Percentiles rank a stretch among this genome's conserved stretches.
These are phyloP conservation scores for Ormyrus thymus DNA, from an alignment of 2,888 invertebrate genomes.

Conservation along the genomic window DNA sequence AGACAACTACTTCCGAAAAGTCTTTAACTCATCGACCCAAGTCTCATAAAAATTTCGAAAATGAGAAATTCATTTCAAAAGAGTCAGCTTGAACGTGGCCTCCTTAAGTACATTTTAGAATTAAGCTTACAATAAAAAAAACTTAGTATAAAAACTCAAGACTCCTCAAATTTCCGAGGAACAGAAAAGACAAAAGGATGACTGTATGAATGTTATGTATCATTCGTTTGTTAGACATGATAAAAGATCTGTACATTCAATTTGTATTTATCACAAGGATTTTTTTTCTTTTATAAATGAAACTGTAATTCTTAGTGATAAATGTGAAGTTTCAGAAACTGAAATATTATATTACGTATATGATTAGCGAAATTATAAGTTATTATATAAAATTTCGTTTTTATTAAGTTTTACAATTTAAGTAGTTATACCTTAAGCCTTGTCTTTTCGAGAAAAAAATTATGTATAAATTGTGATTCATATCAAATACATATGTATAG, in stretches of 20 bases:
- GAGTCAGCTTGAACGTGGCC: constrained; percentile 42
- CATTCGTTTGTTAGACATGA: constrained; percentile 27
- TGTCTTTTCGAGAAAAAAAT: constrained; percentile 22
- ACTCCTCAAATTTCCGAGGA: constrained; percentile 37
- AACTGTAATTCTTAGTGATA: constrained; percentile 27
- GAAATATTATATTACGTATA: constrained; percentile 18
- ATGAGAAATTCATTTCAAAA: constrained; percentile 37
- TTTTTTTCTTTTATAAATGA: constrained; percentile 13
- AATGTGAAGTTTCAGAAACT: constrained; percentile 5
- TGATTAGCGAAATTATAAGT: constrained; percentile 14
- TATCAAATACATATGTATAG: constrained; percentile 28
- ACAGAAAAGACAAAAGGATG: constrained; percentile 27
- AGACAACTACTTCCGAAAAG: constrained; percentile 29
- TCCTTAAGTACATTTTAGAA: constrained; percentile 41
- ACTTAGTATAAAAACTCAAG: constrained; percentile 40
- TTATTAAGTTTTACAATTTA: constrained; percentile 7
- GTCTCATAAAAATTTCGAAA: constrained; percentile 33
- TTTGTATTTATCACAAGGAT: constrained; percentile 23
- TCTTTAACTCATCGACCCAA: constrained; percentile 35
- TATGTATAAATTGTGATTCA: constrained; percentile 36
- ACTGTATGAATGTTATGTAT: constrained; percentile 34
- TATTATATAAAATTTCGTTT: constrained; percentile 2
- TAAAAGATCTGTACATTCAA: constrained; percentile 40
- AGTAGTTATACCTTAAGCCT: constrained; percentile 8
- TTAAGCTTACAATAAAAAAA: constrained; percentile 50